phyloP scores from a whole-genome alignment of 2,113 vertebrate species.

The Larimichthys crocea region DNA sequence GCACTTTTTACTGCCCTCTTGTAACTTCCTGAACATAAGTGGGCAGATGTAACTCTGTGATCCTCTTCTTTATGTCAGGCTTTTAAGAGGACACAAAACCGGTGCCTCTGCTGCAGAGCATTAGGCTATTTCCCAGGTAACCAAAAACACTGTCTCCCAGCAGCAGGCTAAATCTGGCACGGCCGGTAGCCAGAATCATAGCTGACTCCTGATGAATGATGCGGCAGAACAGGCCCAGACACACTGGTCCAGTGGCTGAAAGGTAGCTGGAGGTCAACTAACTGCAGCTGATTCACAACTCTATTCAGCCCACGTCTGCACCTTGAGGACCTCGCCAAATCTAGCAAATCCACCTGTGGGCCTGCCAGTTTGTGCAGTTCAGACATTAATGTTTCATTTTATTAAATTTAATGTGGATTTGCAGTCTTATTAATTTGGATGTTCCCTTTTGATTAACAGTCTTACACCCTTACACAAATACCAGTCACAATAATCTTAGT shows the following conservation, averaged over 20 bases:
- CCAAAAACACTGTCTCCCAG: conserved; percentile 6
- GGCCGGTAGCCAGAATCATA: conserved; percentile 2
- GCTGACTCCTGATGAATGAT: conserved; percentile 25
- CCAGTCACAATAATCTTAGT: neutral
- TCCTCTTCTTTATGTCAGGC: neutral
- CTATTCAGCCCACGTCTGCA: conserved; percentile 10
- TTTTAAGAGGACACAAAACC: neutral
- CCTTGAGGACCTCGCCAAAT: conserved; percentile 3
- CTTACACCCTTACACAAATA: neutral
- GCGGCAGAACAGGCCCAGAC: neutral
- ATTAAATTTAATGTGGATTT: neutral
- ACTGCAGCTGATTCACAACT: conserved; percentile 4
- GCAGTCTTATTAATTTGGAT: neutral
- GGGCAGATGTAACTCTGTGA: neutral
- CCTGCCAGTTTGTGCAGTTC: neutral
- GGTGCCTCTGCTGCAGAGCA: neutral
- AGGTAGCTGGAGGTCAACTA: conserved; percentile 23
- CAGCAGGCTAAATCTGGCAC: conserved; percentile 19
- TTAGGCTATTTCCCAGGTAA: neutral
- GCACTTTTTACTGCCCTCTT: conserved; percentile 2
- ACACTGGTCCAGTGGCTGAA: neutral
- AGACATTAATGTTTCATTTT: neutral
- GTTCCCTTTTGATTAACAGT: neutral
- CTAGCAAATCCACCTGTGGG: neutral
- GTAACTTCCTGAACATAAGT: neutral